These are phyloP conservation scores for Cynopterus sphinx DNA, from an alignment of 2,797 vertebrate genomes.

Conservation along the genomic window DNA sequence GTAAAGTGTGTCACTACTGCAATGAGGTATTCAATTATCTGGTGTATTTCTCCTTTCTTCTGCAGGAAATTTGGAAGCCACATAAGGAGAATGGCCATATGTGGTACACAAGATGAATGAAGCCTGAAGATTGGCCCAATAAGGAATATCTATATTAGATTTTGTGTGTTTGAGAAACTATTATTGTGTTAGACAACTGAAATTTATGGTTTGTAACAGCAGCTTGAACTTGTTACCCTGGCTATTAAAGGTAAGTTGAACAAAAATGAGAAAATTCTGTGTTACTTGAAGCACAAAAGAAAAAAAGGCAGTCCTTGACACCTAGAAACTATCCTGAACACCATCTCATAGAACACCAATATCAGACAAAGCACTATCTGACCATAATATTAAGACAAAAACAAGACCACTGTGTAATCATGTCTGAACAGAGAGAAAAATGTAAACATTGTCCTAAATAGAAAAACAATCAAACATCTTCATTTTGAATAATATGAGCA, in stretches of 20 bases:
- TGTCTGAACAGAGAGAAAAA: not conserved
- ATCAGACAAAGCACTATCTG: not conserved
- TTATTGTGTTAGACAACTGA: not conserved
- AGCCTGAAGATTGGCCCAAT: not conserved
- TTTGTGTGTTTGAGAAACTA: not conserved
- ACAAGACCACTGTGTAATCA: not conserved
- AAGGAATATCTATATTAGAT: not conserved
- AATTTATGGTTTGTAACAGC: not conserved
- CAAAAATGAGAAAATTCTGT: not conserved
- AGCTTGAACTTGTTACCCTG: not conserved
- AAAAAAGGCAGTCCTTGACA: not conserved
- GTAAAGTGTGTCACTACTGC: not conserved
- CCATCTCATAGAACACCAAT: not conserved
- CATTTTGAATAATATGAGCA: not conserved
- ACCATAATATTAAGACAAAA: not conserved
- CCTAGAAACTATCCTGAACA: not conserved
- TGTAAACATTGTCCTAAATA: not conserved
- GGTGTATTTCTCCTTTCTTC: not conserved
- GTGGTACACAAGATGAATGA: not conserved
- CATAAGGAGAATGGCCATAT: not conserved
- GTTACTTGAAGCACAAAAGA: not conserved
- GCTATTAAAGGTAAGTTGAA: not conserved
- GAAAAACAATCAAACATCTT: not conserved
- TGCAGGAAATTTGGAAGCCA: not conserved
- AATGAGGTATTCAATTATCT: not conserved